These are phyloP conservation scores for Myoxocephalus aenaeus DNA, from an alignment of 2,797 vertebrate species.

Conservation along the genomic window DNA sequence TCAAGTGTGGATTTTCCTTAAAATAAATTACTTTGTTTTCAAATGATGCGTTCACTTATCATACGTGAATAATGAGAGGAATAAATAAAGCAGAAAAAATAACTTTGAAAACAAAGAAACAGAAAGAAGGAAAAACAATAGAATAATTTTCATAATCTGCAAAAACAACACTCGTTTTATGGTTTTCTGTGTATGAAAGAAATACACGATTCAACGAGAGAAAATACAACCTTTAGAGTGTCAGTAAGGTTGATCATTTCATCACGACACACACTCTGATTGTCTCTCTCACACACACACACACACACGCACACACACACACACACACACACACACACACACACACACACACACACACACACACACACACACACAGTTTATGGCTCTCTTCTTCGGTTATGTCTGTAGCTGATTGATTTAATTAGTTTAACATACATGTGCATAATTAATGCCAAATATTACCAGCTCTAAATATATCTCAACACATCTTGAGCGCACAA, in stretches of 20 bases:
- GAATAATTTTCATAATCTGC: conserved; percentile 30
- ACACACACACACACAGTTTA: conserved; percentile 25
- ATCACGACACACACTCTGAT: conserved; percentile 8
- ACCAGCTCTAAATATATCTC: conserved; percentile 70
- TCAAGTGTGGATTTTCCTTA: conserved; percentile 74
- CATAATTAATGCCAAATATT: conserved; percentile 73
- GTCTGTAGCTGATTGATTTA: conserved; percentile 75
- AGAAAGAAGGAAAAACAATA: conserved; percentile 28
- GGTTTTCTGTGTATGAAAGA: conserved; percentile 8
- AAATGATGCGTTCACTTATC: conserved; percentile 39
- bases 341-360: neutral
- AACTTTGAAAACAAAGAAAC: conserved; percentile 32
- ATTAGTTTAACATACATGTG: conserved; percentile 73
- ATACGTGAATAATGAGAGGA: conserved; percentile 50
- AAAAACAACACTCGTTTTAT: conserved; percentile 18
- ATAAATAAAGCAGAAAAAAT: conserved; percentile 35
- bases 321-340: conserved; percentile 10
- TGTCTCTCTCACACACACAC: neutral
- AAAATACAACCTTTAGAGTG: neutral
- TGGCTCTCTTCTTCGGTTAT: conserved; percentile 34
- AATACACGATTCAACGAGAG: conserved; percentile 7
- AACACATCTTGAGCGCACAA: conserved; percentile 42
- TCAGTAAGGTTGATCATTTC: conserved; percentile 4
- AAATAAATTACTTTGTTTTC: conserved; percentile 74
- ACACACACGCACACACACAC: conserved; percentile 9